These are phyloP conservation scores for Galagoides demidoff DNA, from an alignment of 2,797 vertebrate genomes.

Conservation along the genomic window DNA sequence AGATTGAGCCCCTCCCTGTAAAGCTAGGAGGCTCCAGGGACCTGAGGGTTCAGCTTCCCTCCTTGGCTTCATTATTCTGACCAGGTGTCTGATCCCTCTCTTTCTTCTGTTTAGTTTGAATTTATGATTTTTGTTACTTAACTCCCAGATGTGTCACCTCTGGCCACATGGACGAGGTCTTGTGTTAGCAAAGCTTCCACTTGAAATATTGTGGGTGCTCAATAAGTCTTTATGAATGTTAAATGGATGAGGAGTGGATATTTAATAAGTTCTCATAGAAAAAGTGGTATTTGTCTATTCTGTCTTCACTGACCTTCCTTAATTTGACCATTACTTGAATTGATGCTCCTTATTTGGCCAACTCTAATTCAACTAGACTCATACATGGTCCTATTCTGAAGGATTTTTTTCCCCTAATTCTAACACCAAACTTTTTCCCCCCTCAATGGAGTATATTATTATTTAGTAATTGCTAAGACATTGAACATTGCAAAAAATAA, in stretches of 20 bases:
- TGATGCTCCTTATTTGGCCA: neutral
- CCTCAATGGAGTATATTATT: neutral
- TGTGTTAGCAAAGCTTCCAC: neutral
- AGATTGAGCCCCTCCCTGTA: neutral
- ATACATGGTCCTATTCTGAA: neutral
- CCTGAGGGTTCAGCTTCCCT: neutral
- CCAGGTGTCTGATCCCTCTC: neutral
- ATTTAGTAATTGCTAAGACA: neutral
- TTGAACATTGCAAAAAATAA: neutral
- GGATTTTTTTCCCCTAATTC: accelerated
- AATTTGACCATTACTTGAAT: neutral
- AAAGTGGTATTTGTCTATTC: neutral
- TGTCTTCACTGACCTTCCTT: neutral
- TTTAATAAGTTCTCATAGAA: conserved; percentile 1
- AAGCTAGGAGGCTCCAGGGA: neutral
- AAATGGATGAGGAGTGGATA: neutral
- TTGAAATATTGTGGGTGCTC: neutral
- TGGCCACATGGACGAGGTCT: neutral
- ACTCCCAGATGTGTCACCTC: neutral
- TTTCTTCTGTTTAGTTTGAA: neutral
- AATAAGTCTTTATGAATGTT: conserved; percentile 12
- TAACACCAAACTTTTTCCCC: neutral
- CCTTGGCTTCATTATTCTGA: neutral
- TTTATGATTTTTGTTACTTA: neutral
- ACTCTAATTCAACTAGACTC: neutral